phyloP scores from a whole-genome alignment of 1,140 invertebrate genomes.

The Caerostris darwini region DNA sequence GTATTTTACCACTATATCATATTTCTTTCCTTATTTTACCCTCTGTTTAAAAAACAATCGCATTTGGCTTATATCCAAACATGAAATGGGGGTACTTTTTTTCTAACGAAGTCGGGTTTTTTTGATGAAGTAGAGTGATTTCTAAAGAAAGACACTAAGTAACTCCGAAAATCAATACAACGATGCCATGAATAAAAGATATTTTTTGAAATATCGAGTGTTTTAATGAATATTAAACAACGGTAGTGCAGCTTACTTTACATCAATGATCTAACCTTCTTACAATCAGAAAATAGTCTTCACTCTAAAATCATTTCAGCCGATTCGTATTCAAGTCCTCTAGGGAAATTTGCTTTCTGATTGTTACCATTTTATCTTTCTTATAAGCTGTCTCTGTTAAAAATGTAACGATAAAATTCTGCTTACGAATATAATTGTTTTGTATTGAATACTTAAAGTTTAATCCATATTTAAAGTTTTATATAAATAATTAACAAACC shows the following conservation, averaged over 20 bases:
- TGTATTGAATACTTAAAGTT: too few relatives aligned
- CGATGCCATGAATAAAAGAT: conserved; percentile 48
- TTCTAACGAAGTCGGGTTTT: background rate
- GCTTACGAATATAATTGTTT: too few relatives aligned
- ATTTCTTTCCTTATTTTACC: background rate
- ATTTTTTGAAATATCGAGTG: conserved; percentile 7
- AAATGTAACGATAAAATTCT: too few relatives aligned
- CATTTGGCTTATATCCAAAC: conserved; percentile 42
- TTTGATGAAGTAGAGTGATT: background rate
- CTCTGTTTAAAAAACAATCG: background rate
- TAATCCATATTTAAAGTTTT: too few relatives aligned
- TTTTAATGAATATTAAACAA: conserved; percentile 50
- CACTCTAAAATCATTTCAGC: background rate
- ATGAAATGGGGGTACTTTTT: conserved; percentile 18
- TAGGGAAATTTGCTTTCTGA: background rate
- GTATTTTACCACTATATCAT: background rate
- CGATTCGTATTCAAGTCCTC: background rate
- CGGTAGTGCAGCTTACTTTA: conserved; percentile 7
- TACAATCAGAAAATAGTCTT: background rate
- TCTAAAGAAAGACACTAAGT: background rate
- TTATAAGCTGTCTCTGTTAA: background rate
- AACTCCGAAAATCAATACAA: conserved; percentile 17
- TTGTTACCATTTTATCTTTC: background rate
- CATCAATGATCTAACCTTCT: background rate
- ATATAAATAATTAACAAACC: too few relatives aligned